A percentile compares a stretch with the other conserved stretches of the same genome.
These are phyloP conservation scores for Zaprionus bogoriensis DNA, from an alignment of 2,888 invertebrate genomes.

Conservation along the genomic window DNA sequence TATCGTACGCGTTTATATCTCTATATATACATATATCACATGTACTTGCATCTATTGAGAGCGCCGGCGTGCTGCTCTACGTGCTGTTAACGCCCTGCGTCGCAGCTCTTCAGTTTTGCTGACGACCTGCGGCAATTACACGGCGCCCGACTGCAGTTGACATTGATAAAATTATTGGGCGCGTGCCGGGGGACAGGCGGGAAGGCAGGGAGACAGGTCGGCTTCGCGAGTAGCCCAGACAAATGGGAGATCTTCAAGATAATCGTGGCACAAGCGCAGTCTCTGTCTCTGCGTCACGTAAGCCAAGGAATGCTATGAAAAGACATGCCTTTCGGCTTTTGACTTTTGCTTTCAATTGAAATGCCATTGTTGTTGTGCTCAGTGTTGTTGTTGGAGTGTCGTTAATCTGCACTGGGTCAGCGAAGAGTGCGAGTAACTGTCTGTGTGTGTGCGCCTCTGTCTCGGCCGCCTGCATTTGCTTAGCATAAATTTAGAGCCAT, in stretches of 20 bases:
- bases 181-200: constrained; percentile 60
- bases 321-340: constrained; percentile 34
- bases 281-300: constrained; percentile 23
- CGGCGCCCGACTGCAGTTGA: constrained; percentile 56
- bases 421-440: constrained; percentile 46
- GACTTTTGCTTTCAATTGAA: constrained; percentile 47
- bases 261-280: constrained; percentile 5
- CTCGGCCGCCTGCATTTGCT: constrained; percentile 61
- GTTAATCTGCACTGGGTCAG: constrained; percentile 24
- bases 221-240: no score
- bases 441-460: constrained; percentile 45
- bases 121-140: constrained; percentile 24
- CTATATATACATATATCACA: no score
- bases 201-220: constrained; percentile 1
- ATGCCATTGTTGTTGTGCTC: constrained; percentile 10
- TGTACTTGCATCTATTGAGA: constrained; percentile 53
- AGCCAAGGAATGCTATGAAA: constrained; percentile 12
- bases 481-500: constrained; percentile 67
- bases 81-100: constrained; percentile 69
- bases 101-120: constrained; percentile 35
- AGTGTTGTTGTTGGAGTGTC: constrained; percentile 18
- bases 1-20: no score
- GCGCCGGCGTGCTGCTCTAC: constrained; percentile 32
- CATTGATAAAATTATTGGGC: constrained; percentile 75
- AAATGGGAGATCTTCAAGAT: constrained; percentile 21